Percentiles rank a stretch among this genome's conserved stretches.
These are phyloP conservation scores for Ptychochromis oligacanthus DNA, from an alignment of 2,113 vertebrate species.

Conservation along the genomic window DNA sequence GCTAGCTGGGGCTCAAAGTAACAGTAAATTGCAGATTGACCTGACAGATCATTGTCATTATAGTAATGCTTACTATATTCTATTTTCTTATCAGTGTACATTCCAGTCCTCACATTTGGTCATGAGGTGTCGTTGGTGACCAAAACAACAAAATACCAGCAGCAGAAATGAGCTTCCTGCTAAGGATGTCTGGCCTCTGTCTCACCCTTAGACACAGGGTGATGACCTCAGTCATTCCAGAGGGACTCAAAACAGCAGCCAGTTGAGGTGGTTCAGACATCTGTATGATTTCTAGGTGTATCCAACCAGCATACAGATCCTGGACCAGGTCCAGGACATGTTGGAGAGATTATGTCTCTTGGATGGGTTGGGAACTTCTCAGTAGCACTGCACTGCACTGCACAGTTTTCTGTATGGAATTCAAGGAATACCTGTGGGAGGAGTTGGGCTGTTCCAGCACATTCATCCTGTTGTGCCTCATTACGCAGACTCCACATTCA, in stretches of 20 bases:
- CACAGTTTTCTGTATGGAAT: neutral
- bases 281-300: neutral
- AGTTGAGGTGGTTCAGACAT: neutral
- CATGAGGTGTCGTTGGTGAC: neutral
- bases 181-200: neutral
- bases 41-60: neutral
- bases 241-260: neutral
- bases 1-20: neutral
- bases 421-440: neutral
- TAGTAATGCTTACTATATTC: neutral
- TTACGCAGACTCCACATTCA: neutral
- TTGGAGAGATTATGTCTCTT: neutral
- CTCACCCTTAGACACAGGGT: no score
- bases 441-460: neutral
- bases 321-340: neutral
- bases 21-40: neutral
- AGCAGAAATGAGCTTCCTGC: neutral
- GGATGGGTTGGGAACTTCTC: no score
- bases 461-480: no score
- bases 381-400: neutral
- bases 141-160: neutral
- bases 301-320: neutral
- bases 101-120: neutral
- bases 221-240: no score
- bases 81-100: neutral